A percentile compares a stretch with the other conserved stretches of the same genome.
phyloP scores from a whole-genome alignment of 2,888 invertebrate species.

The Cryptus armator region DNA sequence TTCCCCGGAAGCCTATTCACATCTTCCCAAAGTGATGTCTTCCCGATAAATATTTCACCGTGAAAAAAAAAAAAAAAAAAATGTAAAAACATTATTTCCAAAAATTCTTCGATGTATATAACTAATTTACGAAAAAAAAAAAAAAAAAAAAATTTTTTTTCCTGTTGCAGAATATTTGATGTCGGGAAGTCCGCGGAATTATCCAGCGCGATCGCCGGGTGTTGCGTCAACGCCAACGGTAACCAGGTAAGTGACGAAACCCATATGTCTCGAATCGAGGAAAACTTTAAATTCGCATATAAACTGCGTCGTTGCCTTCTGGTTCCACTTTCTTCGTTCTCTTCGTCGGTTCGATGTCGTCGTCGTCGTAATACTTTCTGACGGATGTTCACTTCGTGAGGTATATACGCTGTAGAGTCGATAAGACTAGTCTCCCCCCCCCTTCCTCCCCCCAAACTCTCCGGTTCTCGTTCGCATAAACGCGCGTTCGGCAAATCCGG shows the following conservation, averaged over 20 bases:
- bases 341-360: conserved; percentile 7
- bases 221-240: conserved; percentile 81
- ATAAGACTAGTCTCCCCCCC: neutral
- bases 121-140: conserved; percentile 3
- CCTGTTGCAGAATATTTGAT: conserved; percentile 83
- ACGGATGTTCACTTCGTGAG: conserved; percentile 48
- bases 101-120: neutral
- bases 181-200: conserved; percentile 84
- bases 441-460: too few species aligned
- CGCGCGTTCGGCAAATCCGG: conserved; percentile 54
- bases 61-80: neutral
- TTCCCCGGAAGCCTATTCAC: too few species aligned
- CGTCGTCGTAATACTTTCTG: conserved; percentile 43
- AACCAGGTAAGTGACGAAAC: conserved; percentile 77
- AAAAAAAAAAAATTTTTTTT: conserved; percentile 22
- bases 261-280: neutral
- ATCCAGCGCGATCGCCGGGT: conserved; percentile 82
- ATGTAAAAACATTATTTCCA: neutral
- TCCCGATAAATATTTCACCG: neutral
- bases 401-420: conserved; percentile 1
- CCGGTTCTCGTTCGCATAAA: conserved; percentile 30
- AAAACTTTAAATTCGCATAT: conserved; percentile 39
- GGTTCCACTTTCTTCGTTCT: neutral
- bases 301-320: conserved; percentile 35
- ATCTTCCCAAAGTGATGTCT: too few species aligned